phyloP scores from a whole-genome alignment of 53 echinoderm and acorn worm species.

The Apostichopus leukothele region DNA sequence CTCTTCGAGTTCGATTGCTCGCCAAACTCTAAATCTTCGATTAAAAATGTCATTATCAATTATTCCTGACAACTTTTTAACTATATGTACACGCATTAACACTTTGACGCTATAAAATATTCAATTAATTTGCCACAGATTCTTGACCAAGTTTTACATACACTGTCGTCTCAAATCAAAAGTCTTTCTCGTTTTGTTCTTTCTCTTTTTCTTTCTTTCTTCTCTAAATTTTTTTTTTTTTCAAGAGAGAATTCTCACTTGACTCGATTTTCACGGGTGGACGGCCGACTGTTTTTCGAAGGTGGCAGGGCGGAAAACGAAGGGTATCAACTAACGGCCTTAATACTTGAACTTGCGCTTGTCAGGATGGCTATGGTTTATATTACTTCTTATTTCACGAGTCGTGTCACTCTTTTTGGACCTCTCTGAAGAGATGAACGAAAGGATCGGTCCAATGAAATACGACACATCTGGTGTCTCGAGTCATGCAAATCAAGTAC shows the following conservation, averaged over 20 bases:
- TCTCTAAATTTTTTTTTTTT: neutral
- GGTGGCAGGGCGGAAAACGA: neutral
- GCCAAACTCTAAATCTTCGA: too few species aligned
- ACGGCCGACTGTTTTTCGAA: neutral
- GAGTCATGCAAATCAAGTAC: constrained; percentile 9
- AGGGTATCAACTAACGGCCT: neutral
- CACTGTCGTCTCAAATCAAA: too few species aligned
- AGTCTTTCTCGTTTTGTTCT: too few species aligned
- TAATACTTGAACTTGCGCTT: too few species aligned
- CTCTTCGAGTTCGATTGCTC: too few species aligned
- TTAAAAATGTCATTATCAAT: too few species aligned
- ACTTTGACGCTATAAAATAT: too few species aligned
- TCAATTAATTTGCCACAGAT: too few species aligned
- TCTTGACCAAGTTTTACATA: too few species aligned
- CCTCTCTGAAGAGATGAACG: constrained; percentile 26
- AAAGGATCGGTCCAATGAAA: constrained; percentile 14
- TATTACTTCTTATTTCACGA: neutral
- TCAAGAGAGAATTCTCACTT: neutral
- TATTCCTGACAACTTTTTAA: too few species aligned
- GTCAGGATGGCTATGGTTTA: too few species aligned
- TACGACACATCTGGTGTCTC: neutral
- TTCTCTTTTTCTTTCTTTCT: neutral
- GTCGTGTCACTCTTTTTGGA: neutral
- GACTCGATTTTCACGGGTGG: neutral
- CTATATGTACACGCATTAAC: too few species aligned